Percentiles rank a stretch among this genome's conserved stretches.
Conservation (phyloP, 2,888 invertebrate species). For the Tenthredo livida region DNA sequence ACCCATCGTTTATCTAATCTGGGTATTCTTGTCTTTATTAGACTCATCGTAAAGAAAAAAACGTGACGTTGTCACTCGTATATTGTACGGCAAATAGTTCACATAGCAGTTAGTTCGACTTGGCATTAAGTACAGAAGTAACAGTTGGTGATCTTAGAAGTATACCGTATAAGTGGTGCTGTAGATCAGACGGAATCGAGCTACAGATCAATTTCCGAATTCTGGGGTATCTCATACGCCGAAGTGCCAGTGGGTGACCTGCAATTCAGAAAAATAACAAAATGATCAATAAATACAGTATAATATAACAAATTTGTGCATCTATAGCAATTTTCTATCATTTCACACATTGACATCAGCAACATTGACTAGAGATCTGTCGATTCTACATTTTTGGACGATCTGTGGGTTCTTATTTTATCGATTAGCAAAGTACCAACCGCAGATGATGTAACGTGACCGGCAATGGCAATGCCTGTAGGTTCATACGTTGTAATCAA, state of each 20-base stretch:
- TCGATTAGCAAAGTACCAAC: slow-evolving; percentile 59
- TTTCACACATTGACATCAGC: background rate
- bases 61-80: background rate
- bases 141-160: background rate
- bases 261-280: background rate
- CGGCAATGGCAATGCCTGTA: slow-evolving; percentile 60
- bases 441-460: slow-evolving; percentile 62
- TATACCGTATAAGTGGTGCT: background rate
- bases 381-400: no score
- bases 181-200: no score
- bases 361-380: background rate
- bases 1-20: no score
- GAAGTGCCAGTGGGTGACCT: background rate
- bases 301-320: background rate
- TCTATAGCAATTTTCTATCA: background rate
- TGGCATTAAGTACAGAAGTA: no score
- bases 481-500: slow-evolving; percentile 67
- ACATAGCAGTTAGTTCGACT: background rate
- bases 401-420: background rate
- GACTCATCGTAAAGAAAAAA: background rate
- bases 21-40: background rate
- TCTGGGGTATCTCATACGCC: background rate
- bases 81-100: no score
- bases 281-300: background rate
- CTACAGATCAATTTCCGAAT: background rate